Conservation (phyloP, 2,888 invertebrate species). For the Cantharis nigra region DNA sequence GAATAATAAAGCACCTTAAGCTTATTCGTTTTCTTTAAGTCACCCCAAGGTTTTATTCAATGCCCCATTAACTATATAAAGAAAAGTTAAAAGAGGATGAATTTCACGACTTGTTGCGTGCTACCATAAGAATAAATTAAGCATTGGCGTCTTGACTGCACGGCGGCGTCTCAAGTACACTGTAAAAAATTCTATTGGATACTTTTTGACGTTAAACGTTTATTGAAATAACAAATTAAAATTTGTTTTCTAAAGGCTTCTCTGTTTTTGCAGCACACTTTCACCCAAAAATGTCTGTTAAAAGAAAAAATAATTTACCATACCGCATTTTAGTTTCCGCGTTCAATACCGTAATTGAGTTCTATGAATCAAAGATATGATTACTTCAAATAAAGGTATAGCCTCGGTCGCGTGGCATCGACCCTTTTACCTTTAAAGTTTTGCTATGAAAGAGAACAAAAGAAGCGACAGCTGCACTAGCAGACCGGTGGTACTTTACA, state of each 20-base stretch:
- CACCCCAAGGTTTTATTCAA: slow-evolving; percentile 2
- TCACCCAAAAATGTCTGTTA: not conserved
- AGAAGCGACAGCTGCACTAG: slow-evolving; percentile 28
- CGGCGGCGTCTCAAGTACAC: not conserved
- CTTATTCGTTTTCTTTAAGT: not conserved
- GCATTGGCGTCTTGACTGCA: not conserved
- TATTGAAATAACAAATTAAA: not conserved
- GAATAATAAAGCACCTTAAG: not conserved
- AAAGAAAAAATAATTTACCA: not conserved
- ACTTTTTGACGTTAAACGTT: not conserved
- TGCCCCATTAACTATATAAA: not conserved
- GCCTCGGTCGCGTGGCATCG: slow-evolving; percentile 33
- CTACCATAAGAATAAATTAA: not conserved
- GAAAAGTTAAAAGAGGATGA: not conserved
- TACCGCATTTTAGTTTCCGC: not conserved
- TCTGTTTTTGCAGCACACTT: not conserved
- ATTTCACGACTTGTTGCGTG: slow-evolving; percentile 2
- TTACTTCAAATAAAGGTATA: slow-evolving; percentile 1
- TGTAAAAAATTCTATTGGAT: not conserved
- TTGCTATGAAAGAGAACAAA: slow-evolving; percentile 29
- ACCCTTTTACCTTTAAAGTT: slow-evolving; percentile 34
- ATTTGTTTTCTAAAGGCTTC: not conserved
- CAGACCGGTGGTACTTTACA: slow-evolving; percentile 21
- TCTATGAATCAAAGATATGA: not conserved
- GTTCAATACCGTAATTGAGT: not conserved